Base-by-base conservation (phyloP, 2,888 invertebrate genomes). In the Eudasyphora cyanicolor region DNA sequence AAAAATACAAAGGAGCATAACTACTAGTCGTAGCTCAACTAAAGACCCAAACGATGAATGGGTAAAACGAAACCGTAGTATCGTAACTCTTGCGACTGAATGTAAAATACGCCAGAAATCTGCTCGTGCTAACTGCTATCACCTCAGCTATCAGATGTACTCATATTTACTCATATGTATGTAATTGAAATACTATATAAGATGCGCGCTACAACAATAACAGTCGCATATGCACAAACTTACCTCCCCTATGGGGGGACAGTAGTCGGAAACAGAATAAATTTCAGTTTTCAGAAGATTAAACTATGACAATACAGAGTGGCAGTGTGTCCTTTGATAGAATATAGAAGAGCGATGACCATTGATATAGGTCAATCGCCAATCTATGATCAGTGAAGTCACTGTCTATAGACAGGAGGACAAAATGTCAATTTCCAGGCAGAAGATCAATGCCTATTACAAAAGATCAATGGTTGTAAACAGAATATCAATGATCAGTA, bases 81-180 rank as follows among this genome's bases (percentile, higher is more conserved):
- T n/a, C 76, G 38, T 64, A 76, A 76, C 78, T 78, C 19, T 45
- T 75, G n/a, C 71, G 71, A 73, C 64, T 79, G 73, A 6, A 76
- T 69, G 71, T 71, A 76, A 79, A 79, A 67, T n/a, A n/a, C n/a
- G 57, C 14, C 27, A 2, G 24, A 45, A 49, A n/a, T n/a, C 14
- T 27, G n/a, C 60, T 60, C 60, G 60, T 60, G 60, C 29, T 60
- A 60, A 60, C 6, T 32, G 32, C 32, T 29, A 60, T 60, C 29
- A 60, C 27, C 14, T 24, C 60, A 60, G 29, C 29, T 60, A 60
- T 60, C 14, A 29, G 60, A 60, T 29, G 27, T 29, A 54, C 21
- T 54, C 54, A 27, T n/a, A n/a, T n/a, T n/a, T n/a, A n/a, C n/a
- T n/a, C n/a, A n/a, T n/a, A n/a, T n/a, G n/a, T 27, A 29, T 60